Percentiles rank a stretch among this genome's conserved stretches.
These are phyloP conservation scores for Drosophila pseudoananassae DNA, from an alignment of 1,140 invertebrate genomes.

Conservation along the genomic window DNA sequence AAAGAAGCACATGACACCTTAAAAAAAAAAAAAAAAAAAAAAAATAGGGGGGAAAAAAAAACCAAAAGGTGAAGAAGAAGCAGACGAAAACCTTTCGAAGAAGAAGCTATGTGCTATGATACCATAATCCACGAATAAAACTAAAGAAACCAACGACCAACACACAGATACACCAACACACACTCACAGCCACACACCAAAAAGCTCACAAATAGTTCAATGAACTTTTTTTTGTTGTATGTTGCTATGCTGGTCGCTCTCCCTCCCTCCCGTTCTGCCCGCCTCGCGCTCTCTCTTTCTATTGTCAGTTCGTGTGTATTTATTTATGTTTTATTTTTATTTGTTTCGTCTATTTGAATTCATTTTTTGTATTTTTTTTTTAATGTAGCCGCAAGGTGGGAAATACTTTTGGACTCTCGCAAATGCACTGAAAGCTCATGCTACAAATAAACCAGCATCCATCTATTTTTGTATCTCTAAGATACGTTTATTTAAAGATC, in stretches of 20 bases:
- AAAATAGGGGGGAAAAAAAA: background rate
- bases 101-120: conserved; percentile 73
- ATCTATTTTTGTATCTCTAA: conserved; percentile 1
- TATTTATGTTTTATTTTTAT: conserved; percentile 70
- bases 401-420: conserved; percentile 32
- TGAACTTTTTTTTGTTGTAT: conserved; percentile 78
- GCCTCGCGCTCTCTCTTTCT: conserved; percentile 18
- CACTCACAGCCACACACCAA: conserved; percentile 42
- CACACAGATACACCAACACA: conserved; percentile 48
- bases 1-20: conserved; percentile 69
- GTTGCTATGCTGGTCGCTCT: conserved; percentile 65
- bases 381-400: conserved; percentile 46
- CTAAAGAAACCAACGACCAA: conserved; percentile 71
- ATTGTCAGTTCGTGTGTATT: conserved; percentile 31
- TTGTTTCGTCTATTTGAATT: conserved; percentile 69
- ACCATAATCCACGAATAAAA: conserved; percentile 83
- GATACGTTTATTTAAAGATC: conserved; percentile 22
- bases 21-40: conserved; percentile 36
- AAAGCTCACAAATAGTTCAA: conserved; percentile 83
- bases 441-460: conserved; percentile 5
- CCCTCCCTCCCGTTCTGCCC: conserved; percentile 16
- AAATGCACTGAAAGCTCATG: conserved; percentile 69
- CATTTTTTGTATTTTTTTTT: conserved; percentile 37
- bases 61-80: conserved; percentile 23
- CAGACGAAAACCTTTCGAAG: conserved; percentile 53